These are phyloP conservation scores for Salminus brasiliensis DNA, from an alignment of 2,113 vertebrate species.

Conservation along the genomic window DNA sequence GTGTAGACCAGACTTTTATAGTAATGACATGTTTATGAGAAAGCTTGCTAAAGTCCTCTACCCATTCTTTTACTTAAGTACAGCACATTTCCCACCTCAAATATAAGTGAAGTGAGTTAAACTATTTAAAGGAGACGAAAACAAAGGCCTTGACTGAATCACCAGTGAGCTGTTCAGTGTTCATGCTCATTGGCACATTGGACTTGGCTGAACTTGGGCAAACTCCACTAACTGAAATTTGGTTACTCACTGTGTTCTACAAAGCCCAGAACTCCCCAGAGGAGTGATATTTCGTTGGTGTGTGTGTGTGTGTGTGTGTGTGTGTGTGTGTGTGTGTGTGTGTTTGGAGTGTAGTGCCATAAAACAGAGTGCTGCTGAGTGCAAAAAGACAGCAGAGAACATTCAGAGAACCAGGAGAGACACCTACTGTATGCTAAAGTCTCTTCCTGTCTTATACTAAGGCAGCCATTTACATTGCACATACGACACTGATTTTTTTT, in stretches of 20 bases:
- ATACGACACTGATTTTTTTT: no score
- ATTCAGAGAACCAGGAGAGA: neutral
- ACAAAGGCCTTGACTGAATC: no score
- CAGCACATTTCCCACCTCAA: no score
- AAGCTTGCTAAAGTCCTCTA: no score
- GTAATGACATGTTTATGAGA: no score
- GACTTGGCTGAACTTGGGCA: neutral
- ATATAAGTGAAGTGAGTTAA: no score
- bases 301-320: neutral
- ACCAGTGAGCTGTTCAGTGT: no score
- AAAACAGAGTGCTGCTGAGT: neutral
- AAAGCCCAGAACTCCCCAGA: neutral
- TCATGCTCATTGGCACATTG: no score
- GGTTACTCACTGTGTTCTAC: neutral
- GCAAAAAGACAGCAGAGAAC: neutral
- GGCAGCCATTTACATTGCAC: neutral
- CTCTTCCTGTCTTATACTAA: neutral
- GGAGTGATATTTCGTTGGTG: neutral
- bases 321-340: neutral
- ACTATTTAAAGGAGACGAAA: no score
- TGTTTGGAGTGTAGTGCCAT: neutral
- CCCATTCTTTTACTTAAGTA: no score
- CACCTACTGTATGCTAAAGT: neutral
- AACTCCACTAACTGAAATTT: neutral
- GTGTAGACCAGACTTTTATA: no score